Conservation (phyloP, 2,888 invertebrate genomes). For the Mayetiola destructor region DNA sequence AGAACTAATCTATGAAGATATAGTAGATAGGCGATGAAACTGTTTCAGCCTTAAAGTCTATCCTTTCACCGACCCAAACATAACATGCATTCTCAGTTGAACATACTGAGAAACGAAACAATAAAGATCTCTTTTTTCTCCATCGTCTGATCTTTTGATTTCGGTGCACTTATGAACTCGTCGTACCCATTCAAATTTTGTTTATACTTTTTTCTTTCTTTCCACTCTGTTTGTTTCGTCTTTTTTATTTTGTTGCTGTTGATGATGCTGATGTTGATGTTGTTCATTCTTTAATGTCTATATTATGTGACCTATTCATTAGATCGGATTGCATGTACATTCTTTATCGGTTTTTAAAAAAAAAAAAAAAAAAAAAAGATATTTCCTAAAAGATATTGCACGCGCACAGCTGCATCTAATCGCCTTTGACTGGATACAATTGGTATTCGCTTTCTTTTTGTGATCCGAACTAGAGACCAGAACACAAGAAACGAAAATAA, state of each 20-base stretch:
- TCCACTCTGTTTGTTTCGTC: no score
- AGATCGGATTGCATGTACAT: slow-evolving; percentile 8
- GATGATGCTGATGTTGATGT: no score
- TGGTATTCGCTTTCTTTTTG: no score
- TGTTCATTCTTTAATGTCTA: not conserved
- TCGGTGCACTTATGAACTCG: slow-evolving; percentile 6
- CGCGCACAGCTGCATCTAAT: slow-evolving; percentile 12
- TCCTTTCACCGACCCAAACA: not conserved
- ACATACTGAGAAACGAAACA: no score
- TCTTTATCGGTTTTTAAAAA: no score
- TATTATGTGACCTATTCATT: slow-evolving; percentile 12
- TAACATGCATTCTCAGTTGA: no score
- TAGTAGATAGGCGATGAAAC: slow-evolving; percentile 3
- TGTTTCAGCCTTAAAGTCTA: slow-evolving; percentile 4
- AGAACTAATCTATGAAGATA: slow-evolving; percentile 6
- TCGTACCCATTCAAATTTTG: slow-evolving; percentile 5
- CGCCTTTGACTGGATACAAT: slow-evolving; percentile 5
- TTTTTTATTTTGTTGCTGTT: no score
- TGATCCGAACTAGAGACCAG: no score
- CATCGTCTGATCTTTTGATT: slow-evolving; percentile 5
- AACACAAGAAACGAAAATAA: no score
- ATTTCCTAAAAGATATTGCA: slow-evolving; percentile 7
- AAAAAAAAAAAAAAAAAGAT: no score
- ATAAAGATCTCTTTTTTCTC: not conserved
- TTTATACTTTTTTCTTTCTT: not conserved